phyloP scores from a whole-genome alignment of 2,113 vertebrate species.

The Stigmatopora argus region DNA sequence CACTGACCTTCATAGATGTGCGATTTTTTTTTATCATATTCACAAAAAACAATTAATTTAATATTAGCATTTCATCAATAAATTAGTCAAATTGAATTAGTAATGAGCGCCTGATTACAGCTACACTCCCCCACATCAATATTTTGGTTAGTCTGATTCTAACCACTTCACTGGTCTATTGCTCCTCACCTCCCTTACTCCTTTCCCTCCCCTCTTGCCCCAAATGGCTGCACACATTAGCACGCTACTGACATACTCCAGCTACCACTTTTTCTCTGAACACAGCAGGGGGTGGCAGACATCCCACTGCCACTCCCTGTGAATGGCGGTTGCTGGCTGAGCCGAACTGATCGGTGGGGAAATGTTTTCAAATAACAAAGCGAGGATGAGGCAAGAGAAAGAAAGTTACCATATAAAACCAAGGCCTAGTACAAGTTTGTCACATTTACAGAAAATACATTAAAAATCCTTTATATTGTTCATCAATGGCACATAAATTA shows the following conservation, averaged over 20 bases:
- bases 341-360: slow-evolving; percentile 48
- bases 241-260: slow-evolving; percentile 21
- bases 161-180: slow-evolving; percentile 1
- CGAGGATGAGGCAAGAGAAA: slow-evolving; percentile 16
- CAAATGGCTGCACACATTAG: slow-evolving; percentile 18
- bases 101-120: not conserved
- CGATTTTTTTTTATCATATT: not conserved
- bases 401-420: slow-evolving; percentile 48
- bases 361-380: slow-evolving; percentile 42
- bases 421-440: slow-evolving; percentile 56
- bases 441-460: slow-evolving; percentile 7
- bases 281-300: slow-evolving; percentile 59
- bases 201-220: slow-evolving; percentile 8
- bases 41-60: not conserved
- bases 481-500: too few relatives aligned
- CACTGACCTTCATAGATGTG: too few relatives aligned
- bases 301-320: slow-evolving; percentile 27
- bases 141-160: not conserved
- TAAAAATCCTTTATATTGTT: too few relatives aligned
- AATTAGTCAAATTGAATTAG: slow-evolving; percentile 3
- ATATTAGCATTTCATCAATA: too few relatives aligned
- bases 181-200: not conserved
- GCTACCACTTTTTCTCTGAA: slow-evolving; percentile 31
- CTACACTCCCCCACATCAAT: not conserved
- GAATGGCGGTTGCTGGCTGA: slow-evolving; percentile 49